Base-by-base conservation (phyloP, 2,888 invertebrate species). In the Tiliacea aurago region DNA sequence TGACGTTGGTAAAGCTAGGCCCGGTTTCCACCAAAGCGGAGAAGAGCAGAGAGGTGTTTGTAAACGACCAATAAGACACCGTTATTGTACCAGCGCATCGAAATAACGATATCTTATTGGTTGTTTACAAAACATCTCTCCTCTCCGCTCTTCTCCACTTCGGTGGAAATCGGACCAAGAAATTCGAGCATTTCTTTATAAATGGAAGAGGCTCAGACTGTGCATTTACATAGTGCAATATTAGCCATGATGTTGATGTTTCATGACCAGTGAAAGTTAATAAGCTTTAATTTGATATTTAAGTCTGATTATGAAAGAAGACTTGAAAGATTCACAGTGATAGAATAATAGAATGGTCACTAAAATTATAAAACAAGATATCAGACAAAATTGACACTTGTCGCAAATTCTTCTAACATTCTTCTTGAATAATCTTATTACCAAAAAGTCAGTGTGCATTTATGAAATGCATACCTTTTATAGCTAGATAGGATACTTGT, bases 371-470 rank as follows among this genome's bases (percentile, higher is more conserved):
- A 73, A 76, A 45, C 51, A 62, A 62, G 28, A 56, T 66, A 70
- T 78, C 69, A 66, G 73, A 83, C 65, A 72, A 83, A 84, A 77
- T 76, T 68, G 63, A 56, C 59, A 81, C 70, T 81, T 77, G 80
- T 84, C 76, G 62, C 76, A 83, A 85, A 76, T 78, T 86, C 79
- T 83, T 79, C 47, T 80, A 84, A 88, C 76, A 84, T 88, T 83
- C 69, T 80, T 78, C 71, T 81, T 83, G 68, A 86, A 83, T 80
- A 82, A 83, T 84, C 76, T 87, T 76, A 85, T 76, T 84, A 91
- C 93, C 91, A 93, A 94, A 94, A 94, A 94, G 90, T 93, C 91
- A 89, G 90, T 93, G 85, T 92, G 94, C 93, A 92, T 94, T 94
- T 94, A 87, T 87, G 83, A 94, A 95, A 91, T 94, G 94, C 92